These are phyloP conservation scores for Melanerpes aurifrons DNA, from an alignment of 2,113 vertebrate genomes.

Conservation along the genomic window DNA sequence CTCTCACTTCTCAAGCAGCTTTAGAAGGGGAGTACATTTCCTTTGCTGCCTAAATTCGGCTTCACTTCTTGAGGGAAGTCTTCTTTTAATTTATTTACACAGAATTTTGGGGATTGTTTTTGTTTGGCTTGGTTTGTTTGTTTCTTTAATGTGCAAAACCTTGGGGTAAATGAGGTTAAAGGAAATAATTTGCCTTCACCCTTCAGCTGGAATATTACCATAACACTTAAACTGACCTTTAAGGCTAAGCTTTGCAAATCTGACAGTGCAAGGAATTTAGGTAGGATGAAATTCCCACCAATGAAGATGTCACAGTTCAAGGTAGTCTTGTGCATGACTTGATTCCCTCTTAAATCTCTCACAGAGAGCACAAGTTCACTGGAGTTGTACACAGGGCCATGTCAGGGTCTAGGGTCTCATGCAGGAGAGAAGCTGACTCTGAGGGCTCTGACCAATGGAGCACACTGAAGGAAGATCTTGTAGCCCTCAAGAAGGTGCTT, in stretches of 20 bases:
- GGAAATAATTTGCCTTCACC: not conserved
- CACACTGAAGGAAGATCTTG: not conserved
- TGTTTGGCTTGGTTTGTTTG: not conserved
- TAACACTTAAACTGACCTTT: not conserved
- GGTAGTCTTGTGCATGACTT: not conserved
- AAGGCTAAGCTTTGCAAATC: constrained; percentile 12
- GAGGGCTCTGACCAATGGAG: not conserved
- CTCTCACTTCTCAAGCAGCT: not conserved
- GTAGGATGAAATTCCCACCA: not conserved
- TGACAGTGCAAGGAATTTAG: not conserved
- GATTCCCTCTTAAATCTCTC: not conserved
- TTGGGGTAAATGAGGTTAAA: not conserved
- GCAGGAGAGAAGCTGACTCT: not conserved
- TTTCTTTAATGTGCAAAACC: not conserved
- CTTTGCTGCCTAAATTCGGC: not conserved
- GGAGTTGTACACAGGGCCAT: not conserved
- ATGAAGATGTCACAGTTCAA: not conserved
- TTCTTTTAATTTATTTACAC: not conserved
- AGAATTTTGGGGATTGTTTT: not conserved
- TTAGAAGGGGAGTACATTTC: not conserved
- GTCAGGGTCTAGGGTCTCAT: not conserved
- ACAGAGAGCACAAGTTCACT: not conserved
- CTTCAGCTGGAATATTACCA: not conserved
- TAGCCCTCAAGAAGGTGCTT: not conserved
- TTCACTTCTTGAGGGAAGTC: constrained; percentile 1